Conservation (phyloP, 2,113 vertebrate genomes). For the Misgurnus anguillicaudatus region DNA sequence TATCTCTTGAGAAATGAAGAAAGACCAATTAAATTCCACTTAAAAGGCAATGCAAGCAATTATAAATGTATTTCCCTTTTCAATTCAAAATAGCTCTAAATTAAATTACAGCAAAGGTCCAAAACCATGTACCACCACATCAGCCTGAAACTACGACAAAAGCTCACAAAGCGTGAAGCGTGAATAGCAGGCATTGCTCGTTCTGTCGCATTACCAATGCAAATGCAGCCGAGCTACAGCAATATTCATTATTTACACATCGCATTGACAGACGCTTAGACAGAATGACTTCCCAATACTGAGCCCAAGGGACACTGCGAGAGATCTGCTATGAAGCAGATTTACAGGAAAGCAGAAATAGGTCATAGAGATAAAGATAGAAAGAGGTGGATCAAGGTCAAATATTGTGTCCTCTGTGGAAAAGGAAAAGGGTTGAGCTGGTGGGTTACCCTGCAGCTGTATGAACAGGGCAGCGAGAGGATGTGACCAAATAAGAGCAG, state of each 20-base stretch:
- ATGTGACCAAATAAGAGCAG: constrained; percentile 15
- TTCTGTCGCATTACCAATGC: constrained; percentile 47
- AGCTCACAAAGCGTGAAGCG: constrained; percentile 44
- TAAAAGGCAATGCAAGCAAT: constrained; percentile 38
- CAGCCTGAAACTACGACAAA: constrained; percentile 28
- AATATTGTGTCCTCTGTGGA: constrained; percentile 32
- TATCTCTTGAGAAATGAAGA: constrained; percentile 27
- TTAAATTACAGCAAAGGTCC: constrained; percentile 43
- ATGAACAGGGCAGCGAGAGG: neutral
- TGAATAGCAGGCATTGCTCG: constrained; percentile 36
- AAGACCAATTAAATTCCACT: constrained; percentile 21
- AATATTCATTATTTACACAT: constrained; percentile 48
- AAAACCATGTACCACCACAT: constrained; percentile 33
- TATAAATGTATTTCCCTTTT: constrained; percentile 18
- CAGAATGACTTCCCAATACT: constrained; percentile 12
- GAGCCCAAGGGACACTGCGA: constrained; percentile 4
- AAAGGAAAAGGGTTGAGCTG: neutral
- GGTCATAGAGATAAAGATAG: constrained; percentile 21
- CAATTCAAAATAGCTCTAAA: constrained; percentile 27
- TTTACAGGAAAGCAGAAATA: constrained; percentile 6
- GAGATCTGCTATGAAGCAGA: constrained; percentile 12
- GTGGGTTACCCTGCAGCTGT: constrained; percentile 23
- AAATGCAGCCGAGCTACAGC: constrained; percentile 28
- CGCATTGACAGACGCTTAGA: constrained; percentile 14
- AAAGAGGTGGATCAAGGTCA: constrained; percentile 45